These are phyloP conservation scores for Prunella fulvescens DNA, from an alignment of 2,113 vertebrate genomes.

Conservation along the genomic window DNA sequence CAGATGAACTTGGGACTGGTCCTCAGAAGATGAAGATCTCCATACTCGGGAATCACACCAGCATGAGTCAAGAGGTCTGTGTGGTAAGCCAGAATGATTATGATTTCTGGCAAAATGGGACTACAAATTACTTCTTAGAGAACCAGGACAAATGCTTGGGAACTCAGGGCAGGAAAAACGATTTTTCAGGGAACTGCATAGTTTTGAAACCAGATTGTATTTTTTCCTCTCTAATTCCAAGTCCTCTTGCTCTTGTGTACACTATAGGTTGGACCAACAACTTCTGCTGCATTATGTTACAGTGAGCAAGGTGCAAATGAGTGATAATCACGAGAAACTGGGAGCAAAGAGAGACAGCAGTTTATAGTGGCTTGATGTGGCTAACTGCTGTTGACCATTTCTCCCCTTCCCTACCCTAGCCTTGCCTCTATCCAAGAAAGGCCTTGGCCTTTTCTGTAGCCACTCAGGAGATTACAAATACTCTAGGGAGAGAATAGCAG, in stretches of 20 bases:
- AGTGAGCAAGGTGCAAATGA: neutral
- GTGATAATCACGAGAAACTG: neutral
- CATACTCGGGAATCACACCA: neutral
- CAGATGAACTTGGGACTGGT: neutral
- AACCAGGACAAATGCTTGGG: neutral
- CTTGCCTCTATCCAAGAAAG: neutral
- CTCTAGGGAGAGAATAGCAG: neutral
- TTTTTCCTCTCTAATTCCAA: neutral
- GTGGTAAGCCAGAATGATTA: neutral
- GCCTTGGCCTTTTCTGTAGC: neutral
- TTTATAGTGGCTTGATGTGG: neutral
- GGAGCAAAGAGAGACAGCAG: neutral
- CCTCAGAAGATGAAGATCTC: constrained; percentile 19
- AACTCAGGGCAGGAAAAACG: neutral
- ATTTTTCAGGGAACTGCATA: neutral
- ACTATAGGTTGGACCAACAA: neutral
- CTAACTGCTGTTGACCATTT: neutral
- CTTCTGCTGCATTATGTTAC: neutral
- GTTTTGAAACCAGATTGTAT: neutral
- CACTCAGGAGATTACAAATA: neutral
- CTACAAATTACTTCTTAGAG: neutral
- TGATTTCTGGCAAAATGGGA: neutral
- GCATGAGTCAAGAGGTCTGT: constrained; percentile 37
- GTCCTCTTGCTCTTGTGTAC: neutral
- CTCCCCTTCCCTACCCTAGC: neutral